Base-by-base conservation (phyloP, 2,888 invertebrate species). In the Kuschelorhynchus macadamiae region DNA sequence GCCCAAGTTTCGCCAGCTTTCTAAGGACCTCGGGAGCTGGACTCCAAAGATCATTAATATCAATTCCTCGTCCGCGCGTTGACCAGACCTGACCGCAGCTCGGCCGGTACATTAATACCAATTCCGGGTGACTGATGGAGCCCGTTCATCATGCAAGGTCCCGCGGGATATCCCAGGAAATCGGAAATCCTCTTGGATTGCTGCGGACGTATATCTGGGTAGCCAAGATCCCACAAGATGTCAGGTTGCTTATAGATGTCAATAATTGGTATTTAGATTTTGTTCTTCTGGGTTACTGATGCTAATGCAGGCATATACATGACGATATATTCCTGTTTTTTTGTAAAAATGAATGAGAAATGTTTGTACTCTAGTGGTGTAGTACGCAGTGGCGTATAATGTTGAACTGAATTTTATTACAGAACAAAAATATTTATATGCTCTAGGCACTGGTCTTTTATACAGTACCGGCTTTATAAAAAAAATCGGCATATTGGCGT, bases 41-140 rank as follows among this genome's bases (percentile, higher is more conserved):
- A 75, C 72, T 49, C 53, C 32, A 46, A 73, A 71, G 75, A 79
- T 81, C 83, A 83, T 83, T 83, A 83, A 83, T 83, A 83, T 83
- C 83, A 83, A 83, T 83, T 82, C 61, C 65, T 60, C 50, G 36
- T 36, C 61, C 61, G 49, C 60, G 69, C 64, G 63, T 55, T 64
- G 69, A 61, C 65, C 65, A 41, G 55, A 44, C 47, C 72, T 69
- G 71, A 66, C 71, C 71, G 64, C 71, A 57, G 32, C 52, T 55
- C 78, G 78, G 79, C 81, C 81, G 77, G 79, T 81, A 81, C 83
- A 83, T 83, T 83, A 83, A 83, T 83, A 82, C 83, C 82, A 83
- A 83, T 83, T 83, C 82, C 70, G 78, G 73, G 81, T 83, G 83
- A 83, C 80, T 82, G 83, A 83, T 83, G 83, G 80, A 79, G 75